These are phyloP conservation scores for Lagocephalus sceleratus DNA, from an alignment of 2,797 vertebrate genomes.

Conservation along the genomic window DNA sequence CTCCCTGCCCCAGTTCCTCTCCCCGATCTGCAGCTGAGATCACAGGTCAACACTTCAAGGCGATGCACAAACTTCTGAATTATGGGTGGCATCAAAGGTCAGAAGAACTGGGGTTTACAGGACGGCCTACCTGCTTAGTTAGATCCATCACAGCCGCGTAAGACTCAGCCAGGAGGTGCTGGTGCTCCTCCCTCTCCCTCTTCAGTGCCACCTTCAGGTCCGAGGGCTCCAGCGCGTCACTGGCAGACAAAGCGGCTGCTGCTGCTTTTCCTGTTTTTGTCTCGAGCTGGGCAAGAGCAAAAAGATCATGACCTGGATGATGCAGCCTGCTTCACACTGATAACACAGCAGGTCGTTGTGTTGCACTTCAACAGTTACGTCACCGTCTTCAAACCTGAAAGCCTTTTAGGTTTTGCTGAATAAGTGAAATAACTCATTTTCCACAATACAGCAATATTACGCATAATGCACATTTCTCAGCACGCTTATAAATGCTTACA, in stretches of 20 bases:
- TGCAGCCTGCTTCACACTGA: too few species aligned
- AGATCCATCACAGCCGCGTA: slow-evolving; percentile 97
- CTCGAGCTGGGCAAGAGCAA: slow-evolving; percentile 78
- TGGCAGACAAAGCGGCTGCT: slow-evolving; percentile 33
- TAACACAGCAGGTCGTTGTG: too few species aligned
- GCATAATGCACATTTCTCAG: too few species aligned
- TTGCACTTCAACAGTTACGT: too few species aligned
- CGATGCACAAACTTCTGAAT: neutral
- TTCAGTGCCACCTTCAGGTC: slow-evolving; percentile 91
- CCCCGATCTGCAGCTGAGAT: slow-evolving; percentile 88
- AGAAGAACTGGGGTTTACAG: too few species aligned
- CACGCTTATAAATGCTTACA: too few species aligned
- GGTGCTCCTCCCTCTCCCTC: slow-evolving; percentile 92
- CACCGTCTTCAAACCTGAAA: too few species aligned
- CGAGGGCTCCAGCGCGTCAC: slow-evolving; percentile 74
- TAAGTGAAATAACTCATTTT: too few species aligned
- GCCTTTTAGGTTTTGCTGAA: too few species aligned
- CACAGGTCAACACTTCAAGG: neutral
- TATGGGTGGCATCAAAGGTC: too few species aligned
- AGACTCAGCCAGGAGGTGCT: slow-evolving; percentile 94
- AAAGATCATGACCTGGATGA: neutral
- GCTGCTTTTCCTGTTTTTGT: slow-evolving; percentile 82
- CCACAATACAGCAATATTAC: too few species aligned
- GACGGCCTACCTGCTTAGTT: slow-evolving; percentile 79
- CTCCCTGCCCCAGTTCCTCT: slow-evolving; percentile 95